Percentiles rank a stretch among this genome's conserved stretches.
phyloP scores from a whole-genome alignment of 2,113 vertebrate species.

The Salvelinus sp. region DNA sequence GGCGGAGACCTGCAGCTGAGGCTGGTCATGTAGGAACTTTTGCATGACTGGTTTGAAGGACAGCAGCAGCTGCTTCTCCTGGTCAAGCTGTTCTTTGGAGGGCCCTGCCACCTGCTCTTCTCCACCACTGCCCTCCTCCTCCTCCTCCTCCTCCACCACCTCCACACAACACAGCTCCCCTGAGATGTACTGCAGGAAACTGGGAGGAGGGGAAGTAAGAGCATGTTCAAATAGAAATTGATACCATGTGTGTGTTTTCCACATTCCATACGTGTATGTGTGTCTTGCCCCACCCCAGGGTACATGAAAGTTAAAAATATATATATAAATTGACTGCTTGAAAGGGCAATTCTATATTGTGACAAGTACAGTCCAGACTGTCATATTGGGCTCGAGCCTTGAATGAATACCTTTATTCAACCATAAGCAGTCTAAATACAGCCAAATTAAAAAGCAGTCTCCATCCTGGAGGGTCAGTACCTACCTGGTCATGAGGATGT shows the following conservation, averaged over 20 bases:
- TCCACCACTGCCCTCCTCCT: no score
- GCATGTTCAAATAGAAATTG: no score
- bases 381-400: no score
- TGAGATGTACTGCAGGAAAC: conserved; percentile 98
- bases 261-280: no score
- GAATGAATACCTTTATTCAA: no score
- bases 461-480: not conserved
- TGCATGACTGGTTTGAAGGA: conserved; percentile 99
- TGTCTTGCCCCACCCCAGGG: no score
- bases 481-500: conserved; percentile 99
- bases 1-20: conserved; percentile 95
- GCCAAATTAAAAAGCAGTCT: not conserved
- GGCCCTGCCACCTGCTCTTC: conserved; percentile 68
- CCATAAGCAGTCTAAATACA: no score
- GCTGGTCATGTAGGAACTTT: conserved; percentile 98
- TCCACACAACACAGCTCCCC: conserved; percentile 89
- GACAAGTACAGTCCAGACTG: no score
- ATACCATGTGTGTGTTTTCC: no score
- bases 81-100: conserved; percentile 93
- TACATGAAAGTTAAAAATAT: no score
- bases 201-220: conserved; percentile 44
- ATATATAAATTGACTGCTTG: no score
- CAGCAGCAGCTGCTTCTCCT: conserved; percentile 93
- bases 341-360: no score
- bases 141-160: conserved; percentile 83